Evolutionary conservation across 2,797 vertebrate species (phyloP).

Genomic region (Notamacropus eugenii): DNA sequence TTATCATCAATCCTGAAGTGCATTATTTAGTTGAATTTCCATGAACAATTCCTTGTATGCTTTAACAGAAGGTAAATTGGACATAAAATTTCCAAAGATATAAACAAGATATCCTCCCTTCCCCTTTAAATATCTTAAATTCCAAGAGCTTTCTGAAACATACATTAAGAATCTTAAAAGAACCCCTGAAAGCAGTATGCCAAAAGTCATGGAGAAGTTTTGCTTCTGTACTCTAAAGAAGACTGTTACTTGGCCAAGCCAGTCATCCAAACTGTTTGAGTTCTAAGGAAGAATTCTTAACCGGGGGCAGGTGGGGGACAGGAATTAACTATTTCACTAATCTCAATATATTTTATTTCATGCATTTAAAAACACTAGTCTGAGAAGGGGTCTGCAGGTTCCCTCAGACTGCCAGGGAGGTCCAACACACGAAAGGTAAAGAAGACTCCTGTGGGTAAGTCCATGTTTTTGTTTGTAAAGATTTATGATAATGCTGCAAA

Average conservation of each 20-base stretch:
- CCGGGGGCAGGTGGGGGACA: no score
- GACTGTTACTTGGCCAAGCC: neutral
- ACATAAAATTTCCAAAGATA: conserved; percentile 30
- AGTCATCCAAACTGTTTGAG: conserved; percentile 1
- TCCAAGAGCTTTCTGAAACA: neutral
- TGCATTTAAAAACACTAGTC: neutral
- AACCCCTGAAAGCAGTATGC: neutral
- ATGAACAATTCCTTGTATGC: conserved; percentile 23
- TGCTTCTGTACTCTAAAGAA: neutral
- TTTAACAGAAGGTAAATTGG: neutral
- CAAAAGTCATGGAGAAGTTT: neutral
- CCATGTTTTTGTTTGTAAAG: conserved; percentile 27
- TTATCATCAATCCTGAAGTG: conserved; percentile 4
- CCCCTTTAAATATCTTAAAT: conserved; percentile 31
- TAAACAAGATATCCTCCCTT: conserved; percentile 7
- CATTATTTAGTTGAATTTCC: conserved; percentile 26
- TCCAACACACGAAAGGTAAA: neutral
- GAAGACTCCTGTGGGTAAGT: neutral
- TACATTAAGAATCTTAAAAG: neutral
- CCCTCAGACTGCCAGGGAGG: neutral
- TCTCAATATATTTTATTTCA: neutral
- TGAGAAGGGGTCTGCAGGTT: neutral
- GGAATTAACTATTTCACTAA: neutral
- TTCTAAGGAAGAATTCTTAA: neutral
- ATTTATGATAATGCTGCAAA: conserved; percentile 14